A percentile compares a stretch with the other conserved stretches of the same genome.
Evolutionary conservation across 2,888 invertebrate genomes (phyloP).

Genomic region (Ptycholaimellus sp.): DNA sequence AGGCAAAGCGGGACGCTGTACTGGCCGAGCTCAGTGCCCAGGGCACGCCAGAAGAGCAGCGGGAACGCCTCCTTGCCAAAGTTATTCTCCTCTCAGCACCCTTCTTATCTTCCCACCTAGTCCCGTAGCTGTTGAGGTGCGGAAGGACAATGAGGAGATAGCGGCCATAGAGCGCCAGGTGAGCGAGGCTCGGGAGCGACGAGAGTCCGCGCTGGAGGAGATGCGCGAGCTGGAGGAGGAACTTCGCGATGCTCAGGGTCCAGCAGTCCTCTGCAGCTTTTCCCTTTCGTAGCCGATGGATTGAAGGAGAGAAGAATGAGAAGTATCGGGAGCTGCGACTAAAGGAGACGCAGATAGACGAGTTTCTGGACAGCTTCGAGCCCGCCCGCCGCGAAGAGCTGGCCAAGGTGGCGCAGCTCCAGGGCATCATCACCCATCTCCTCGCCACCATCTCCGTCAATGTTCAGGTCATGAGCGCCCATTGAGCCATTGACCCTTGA

Average conservation of each 20-base stretch:
- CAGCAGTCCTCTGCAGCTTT: conserved; percentile 1
- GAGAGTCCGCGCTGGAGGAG: conserved; percentile 43
- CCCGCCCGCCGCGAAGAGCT: conserved; percentile 1
- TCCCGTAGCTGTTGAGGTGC: no score
- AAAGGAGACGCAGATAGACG: conserved; percentile 54
- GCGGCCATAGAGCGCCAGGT: conserved; percentile 47
- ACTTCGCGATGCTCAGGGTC: conserved; percentile 9
- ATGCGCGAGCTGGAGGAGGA: conserved; percentile 44
- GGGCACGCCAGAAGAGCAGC: conserved; percentile 50
- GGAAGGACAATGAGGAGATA: conserved; percentile 52
- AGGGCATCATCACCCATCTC: not conserved
- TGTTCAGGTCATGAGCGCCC: conserved; percentile 20
- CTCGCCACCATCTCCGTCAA: not conserved
- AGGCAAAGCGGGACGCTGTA: conserved; percentile 40
- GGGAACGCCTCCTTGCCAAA: conserved; percentile 46
- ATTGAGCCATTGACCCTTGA: no score
- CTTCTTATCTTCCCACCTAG: no score
- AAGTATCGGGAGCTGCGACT: conserved; percentile 55
- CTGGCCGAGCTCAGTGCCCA: conserved; percentile 44
- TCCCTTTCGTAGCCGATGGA: conserved; percentile 4
- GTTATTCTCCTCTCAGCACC: no score
- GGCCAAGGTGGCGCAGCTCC: not conserved
- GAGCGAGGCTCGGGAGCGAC: conserved; percentile 41
- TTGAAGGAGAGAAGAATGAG: conserved; percentile 41
- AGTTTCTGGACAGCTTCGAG: conserved; percentile 38